Conservation (phyloP, 1,140 invertebrate genomes). For the Cotesia chilonis region DNA sequence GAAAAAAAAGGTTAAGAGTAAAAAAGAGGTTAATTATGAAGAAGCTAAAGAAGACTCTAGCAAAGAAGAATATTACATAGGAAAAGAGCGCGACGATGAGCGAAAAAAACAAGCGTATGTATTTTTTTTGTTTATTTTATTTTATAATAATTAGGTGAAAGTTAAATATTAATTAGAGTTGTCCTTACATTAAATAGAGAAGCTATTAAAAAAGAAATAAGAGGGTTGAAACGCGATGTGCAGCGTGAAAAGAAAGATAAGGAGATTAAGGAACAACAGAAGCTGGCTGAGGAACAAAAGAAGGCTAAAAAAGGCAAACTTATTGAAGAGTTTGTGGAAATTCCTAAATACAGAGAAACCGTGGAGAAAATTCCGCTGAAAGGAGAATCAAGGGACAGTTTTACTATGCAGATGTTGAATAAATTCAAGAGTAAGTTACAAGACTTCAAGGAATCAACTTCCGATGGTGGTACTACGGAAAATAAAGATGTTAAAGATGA, state of each 20-base stretch:
- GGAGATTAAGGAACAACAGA: slow-evolving; percentile 60
- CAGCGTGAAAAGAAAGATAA: slow-evolving; percentile 71
- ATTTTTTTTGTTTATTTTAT: slow-evolving; percentile 43
- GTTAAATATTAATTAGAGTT: slow-evolving; percentile 35
- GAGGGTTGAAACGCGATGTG: slow-evolving; percentile 75
- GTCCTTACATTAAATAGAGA: slow-evolving; percentile 66
- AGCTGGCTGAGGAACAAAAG: slow-evolving; percentile 57
- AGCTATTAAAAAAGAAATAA: slow-evolving; percentile 80
- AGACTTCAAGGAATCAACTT: slow-evolving; percentile 69
- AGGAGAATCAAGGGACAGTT: slow-evolving; percentile 68
- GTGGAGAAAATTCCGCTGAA: slow-evolving; percentile 76
- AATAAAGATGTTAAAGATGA: slow-evolving; percentile 40
- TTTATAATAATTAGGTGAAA: slow-evolving; percentile 28
- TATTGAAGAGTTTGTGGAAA: slow-evolving; percentile 78
- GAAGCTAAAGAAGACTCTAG: slow-evolving; percentile 45
- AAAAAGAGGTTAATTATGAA: slow-evolving; percentile 41
- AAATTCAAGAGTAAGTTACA: slow-evolving; percentile 86
- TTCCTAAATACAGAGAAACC: slow-evolving; percentile 80
- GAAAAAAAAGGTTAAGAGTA: slow-evolving; percentile 50
- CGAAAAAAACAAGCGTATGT: slow-evolving; percentile 74
- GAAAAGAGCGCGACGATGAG: slow-evolving; percentile 74
- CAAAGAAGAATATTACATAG: slow-evolving; percentile 72
- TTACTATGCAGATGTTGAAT: slow-evolving; percentile 80
- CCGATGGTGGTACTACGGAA: slow-evolving; percentile 46
- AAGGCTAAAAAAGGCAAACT: slow-evolving; percentile 69